A percentile compares a stretch with the other conserved stretches of the same genome.
Conservation (phyloP, 92 coral and sea anemone genomes). For the Epizoanthus fatuus region DNA sequence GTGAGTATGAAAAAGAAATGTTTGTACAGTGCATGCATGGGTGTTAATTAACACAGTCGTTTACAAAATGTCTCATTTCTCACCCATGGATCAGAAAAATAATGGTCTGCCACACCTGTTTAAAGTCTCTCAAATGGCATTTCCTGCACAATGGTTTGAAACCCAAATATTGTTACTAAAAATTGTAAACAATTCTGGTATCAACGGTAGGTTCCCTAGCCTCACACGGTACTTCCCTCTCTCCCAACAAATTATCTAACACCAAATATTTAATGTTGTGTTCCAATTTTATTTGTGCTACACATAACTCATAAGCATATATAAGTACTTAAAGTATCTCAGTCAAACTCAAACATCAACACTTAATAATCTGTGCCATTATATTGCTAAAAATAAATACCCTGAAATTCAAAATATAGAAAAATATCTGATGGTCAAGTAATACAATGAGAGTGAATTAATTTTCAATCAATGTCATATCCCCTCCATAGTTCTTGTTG, state of each 20-base stretch:
- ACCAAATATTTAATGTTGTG: slow-evolving; percentile 29
- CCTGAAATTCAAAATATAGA: slow-evolving; percentile 27
- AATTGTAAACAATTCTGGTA: slow-evolving; percentile 24
- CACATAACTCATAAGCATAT: not conserved
- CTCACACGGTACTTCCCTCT: slow-evolving; percentile 20
- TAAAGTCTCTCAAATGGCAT: too few species aligned
- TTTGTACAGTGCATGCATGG: too few species aligned
- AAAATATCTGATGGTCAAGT: slow-evolving; percentile 31
- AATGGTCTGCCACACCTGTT: too few species aligned
- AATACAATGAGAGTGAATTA: slow-evolving; percentile 17
- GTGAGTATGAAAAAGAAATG: too few species aligned
- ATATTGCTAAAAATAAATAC: slow-evolving; percentile 13
- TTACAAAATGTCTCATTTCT: too few species aligned
- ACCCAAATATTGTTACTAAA: slow-evolving; percentile 25
- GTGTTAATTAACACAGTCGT: too few species aligned
- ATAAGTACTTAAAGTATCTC: slow-evolving; percentile 6
- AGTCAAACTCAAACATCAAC: too few species aligned
- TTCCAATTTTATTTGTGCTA: slow-evolving; percentile 23
- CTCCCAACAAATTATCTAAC: slow-evolving; percentile 25
- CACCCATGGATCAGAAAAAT: too few species aligned
- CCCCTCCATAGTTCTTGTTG: too few species aligned
- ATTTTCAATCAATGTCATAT: slow-evolving; percentile 21
- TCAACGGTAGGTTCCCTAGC: slow-evolving; percentile 23
- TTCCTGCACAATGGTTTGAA: not conserved
- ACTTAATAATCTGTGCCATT: slow-evolving; percentile 1